Conservation (phyloP, 2,888 invertebrate genomes). For the Hyposoter didymator region DNA sequence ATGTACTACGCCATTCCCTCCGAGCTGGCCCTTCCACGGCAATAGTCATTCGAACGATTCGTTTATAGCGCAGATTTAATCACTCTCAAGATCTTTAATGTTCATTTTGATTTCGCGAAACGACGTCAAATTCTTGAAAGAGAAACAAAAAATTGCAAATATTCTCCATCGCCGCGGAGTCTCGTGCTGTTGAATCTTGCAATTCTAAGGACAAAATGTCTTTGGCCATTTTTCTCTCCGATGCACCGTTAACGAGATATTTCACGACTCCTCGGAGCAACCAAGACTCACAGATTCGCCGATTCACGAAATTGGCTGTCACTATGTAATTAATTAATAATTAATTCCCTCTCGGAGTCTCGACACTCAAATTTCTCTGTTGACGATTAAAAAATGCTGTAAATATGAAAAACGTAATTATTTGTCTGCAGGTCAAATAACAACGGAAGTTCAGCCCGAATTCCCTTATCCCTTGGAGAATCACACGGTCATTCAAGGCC, state of each 20-base stretch:
- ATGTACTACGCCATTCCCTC: neutral
- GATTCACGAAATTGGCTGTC: neutral
- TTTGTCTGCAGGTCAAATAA: constrained; percentile 88
- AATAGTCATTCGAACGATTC: neutral
- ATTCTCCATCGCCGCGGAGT: neutral
- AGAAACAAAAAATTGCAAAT: neutral
- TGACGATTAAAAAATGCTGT: neutral
- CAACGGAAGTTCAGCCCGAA: constrained; percentile 89
- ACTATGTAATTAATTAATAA: neutral
- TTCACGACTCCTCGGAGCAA: neutral
- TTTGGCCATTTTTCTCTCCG: neutral
- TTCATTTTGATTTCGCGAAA: neutral
- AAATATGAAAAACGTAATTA: neutral
- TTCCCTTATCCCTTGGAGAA: constrained; percentile 94
- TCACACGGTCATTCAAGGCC: constrained; percentile 94
- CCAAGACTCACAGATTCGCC: neutral
- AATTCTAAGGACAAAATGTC: neutral
- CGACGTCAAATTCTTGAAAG: neutral
- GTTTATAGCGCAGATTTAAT: neutral
- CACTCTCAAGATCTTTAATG: neutral
- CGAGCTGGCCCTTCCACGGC: neutral
- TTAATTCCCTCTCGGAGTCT: neutral
- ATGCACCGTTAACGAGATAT: neutral
- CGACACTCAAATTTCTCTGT: neutral
- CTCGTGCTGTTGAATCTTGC: neutral